A percentile compares a stretch with the other conserved stretches of the same genome.
These are phyloP conservation scores for Sebastes matsubarae DNA, from an alignment of 2,797 vertebrate genomes.

Conservation along the genomic window DNA sequence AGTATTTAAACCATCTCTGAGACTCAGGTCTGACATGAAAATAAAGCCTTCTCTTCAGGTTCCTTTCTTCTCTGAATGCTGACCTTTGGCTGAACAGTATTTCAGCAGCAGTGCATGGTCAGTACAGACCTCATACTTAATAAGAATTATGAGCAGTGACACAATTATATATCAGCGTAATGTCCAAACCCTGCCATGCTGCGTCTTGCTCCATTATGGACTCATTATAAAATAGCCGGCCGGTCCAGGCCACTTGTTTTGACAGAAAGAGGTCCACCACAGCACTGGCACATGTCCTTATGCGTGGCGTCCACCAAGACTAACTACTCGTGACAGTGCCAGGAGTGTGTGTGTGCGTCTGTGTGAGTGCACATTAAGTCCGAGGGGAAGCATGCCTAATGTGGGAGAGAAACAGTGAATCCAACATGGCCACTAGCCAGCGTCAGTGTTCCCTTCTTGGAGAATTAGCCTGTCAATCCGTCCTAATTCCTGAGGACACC, in stretches of 20 bases:
- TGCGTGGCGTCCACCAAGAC: conserved; percentile 66
- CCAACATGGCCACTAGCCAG: conserved; percentile 68
- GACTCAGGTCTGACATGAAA: conserved; percentile 34
- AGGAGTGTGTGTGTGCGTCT: conserved; percentile 48
- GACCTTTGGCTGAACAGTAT: conserved; percentile 60
- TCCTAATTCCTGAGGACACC: conserved; percentile 64
- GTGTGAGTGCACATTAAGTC: conserved; percentile 38
- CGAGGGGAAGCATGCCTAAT: conserved; percentile 67
- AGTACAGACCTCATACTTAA: conserved; percentile 42
- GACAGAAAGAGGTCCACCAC: conserved; percentile 63
- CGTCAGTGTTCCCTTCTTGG: conserved; percentile 58
- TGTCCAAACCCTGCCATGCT: conserved; percentile 28
- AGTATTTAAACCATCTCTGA: conserved; percentile 30
- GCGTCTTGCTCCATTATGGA: conserved; percentile 36
- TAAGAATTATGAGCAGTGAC: conserved; percentile 61
- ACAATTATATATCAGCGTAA: conserved; percentile 35
- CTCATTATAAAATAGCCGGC: conserved; percentile 47
- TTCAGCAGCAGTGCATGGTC: conserved; percentile 41
- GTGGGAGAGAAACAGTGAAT: conserved; percentile 71
- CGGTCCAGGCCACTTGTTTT: conserved; percentile 55
- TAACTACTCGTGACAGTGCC: conserved; percentile 72
- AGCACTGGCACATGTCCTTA: conserved; percentile 57
- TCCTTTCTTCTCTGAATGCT: conserved; percentile 17
- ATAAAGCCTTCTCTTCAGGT: conserved; percentile 29
- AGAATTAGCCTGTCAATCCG: conserved; percentile 71